phyloP scores from a whole-genome alignment of 2,797 vertebrate genomes.

The Acrocephalus scirpaceus region DNA sequence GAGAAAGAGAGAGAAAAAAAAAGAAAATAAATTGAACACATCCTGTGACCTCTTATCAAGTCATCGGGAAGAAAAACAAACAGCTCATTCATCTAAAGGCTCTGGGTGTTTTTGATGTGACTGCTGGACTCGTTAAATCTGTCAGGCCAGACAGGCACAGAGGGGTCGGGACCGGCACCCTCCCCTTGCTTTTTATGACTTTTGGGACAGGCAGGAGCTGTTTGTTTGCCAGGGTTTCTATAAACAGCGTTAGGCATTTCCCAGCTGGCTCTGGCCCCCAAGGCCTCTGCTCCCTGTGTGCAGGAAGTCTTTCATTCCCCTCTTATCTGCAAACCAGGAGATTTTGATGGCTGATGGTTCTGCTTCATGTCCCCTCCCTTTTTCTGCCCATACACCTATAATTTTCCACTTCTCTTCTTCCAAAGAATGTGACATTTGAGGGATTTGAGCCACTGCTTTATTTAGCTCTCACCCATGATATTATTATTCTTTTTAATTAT shows the following conservation, averaged over 20 bases:
- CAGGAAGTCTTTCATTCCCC: conserved; percentile 43
- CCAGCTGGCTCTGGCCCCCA: neutral
- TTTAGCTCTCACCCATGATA: neutral
- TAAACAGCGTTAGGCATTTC: neutral
- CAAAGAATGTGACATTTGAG: conserved; percentile 8
- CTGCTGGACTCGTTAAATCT: conserved; percentile 12
- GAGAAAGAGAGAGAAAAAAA: conserved; percentile 16
- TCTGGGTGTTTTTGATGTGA: conserved; percentile 45
- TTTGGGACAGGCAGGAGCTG: neutral
- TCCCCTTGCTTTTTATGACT: neutral
- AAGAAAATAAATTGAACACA: conserved; percentile 58
- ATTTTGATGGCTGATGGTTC: conserved; percentile 5
- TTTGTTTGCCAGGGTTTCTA: conserved; percentile 8
- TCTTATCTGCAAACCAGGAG: conserved; percentile 38
- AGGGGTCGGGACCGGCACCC: neutral
- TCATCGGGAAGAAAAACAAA: conserved; percentile 68
- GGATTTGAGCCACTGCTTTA: neutral
- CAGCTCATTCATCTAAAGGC: conserved; percentile 39
- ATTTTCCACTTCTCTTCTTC: conserved; percentile 23
- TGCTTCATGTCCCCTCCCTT: neutral
- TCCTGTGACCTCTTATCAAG: conserved; percentile 77
- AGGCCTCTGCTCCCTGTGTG: neutral
- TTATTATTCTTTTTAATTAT: neutral
- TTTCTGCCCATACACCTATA: neutral
- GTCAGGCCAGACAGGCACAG: neutral